phyloP scores from a whole-genome alignment of 1,140 invertebrate species.

The Agraylea sexmaculata region DNA sequence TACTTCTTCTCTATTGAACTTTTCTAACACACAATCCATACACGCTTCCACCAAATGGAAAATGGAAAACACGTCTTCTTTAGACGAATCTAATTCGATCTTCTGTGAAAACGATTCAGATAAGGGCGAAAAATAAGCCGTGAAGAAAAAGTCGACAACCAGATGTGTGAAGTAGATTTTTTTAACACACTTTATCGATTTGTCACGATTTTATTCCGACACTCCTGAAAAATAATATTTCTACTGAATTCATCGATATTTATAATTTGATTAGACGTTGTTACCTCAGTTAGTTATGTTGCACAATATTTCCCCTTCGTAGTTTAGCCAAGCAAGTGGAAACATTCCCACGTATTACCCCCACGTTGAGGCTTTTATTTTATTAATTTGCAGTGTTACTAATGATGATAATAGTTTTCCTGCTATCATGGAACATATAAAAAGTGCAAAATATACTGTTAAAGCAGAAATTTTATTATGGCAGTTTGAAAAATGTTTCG shows the following conservation, averaged over 20 bases:
- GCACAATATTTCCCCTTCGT: too few relatives aligned
- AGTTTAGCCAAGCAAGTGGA: not conserved
- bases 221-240: not conserved
- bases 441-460: slow-evolving; percentile 1
- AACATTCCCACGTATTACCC: not conserved
- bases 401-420: slow-evolving; percentile 12
- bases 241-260: not conserved
- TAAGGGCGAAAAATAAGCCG: not conserved
- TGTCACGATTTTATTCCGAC: slow-evolving; percentile 2
- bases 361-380: not conserved
- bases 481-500: slow-evolving; percentile 1
- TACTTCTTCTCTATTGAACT: slow-evolving; percentile 1
- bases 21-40: not conserved
- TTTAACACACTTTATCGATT: slow-evolving; percentile 12
- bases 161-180: not conserved
- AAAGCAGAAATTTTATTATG: not conserved
- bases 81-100: slow-evolving; percentile 1
- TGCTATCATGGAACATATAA: slow-evolving; percentile 2
- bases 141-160: not conserved
- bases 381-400: not conserved
- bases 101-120: not conserved
- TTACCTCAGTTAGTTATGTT: slow-evolving; percentile 5
- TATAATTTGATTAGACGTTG: not conserved
- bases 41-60: too few relatives aligned
- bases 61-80: too few relatives aligned